Evolutionary conservation across 2,113 vertebrate species (phyloP), one percentile per base, ranked within the genome.

Genomic region (Perccottus glenii): DNA sequence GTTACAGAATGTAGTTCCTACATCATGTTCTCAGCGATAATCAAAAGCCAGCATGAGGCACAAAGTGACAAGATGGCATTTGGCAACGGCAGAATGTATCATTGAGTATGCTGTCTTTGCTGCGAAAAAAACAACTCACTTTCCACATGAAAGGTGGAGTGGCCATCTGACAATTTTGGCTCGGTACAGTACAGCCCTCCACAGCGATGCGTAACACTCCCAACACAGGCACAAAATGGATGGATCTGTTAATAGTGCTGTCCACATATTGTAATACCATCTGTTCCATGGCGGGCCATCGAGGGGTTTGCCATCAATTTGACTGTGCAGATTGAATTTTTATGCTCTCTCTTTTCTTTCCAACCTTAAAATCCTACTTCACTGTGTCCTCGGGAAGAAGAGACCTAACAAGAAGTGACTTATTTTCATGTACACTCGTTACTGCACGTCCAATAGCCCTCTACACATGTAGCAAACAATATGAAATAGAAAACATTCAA

Each of bases 241-340:
- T 72, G 70, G 59, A 66, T 83, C 85, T 85, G 86, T 84, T 91
- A 88, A 82, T 80, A 77, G 82, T 46, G 51, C 79, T 73, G 78
- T 84, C 78, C 78, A 77, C 75, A 84, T 81, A 84, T 85, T 84
- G 84, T 83, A 89, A 69, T 53, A 64, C 90, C 88, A 88, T 90
- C 89, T 90, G 89, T 82, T 82, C 69, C 52, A 6, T 65, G 71
- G 78, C 70, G 70, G 62, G 70, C 76, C 45, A 36, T 83, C 42
- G 35, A 81, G 80, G 66, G 72, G 46, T 80, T 76, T 70, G 69
- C 50, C 61, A 74, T 89, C 78, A 84, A 60, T 87, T 87, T 84
- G 61, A 77, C 67, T 73, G 64, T 55, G 81, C 66, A 77, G 73
- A 87, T 71, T 75, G 70, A 73, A 81, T 77, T 88, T 86, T 75